Evolutionary conservation across 2,888 invertebrate species (phyloP), one percentile per base, ranked within the genome.

Genomic region (Cheilosia vernalis): DNA sequence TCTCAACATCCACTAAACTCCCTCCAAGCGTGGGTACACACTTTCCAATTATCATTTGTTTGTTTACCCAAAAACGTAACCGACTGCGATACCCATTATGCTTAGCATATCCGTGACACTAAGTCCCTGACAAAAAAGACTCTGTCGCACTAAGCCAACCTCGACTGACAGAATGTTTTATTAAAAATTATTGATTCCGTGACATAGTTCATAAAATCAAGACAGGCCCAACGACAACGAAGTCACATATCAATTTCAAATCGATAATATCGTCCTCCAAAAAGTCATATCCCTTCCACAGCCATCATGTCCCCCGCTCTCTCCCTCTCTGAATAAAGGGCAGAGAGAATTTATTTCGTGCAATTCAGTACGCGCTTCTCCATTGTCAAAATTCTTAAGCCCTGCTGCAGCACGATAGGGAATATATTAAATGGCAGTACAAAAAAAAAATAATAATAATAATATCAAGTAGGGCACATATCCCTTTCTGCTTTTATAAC

Each of bases 111-210:
- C 63, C 5, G 21, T 44, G 55, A 47, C 33, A 74, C 33, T 33
- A 56, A 55, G 27, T 13, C 24, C 24, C 3, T 17, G 1, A 21
- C 30, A 69, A 55, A 63, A 10, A 40, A 42, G 0, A 6, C 67
- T 40, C 66, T 40, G 17, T 15, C 21, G 1, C 30, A 61, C 19
- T 42, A 24, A 61, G 33, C 10, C n/a, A 44, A 33, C 9, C 2
- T 24, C 49, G 60, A 60, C 73, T 74, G 67, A 79, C 69, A 84
- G 79, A 74, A 79, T 84, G 79, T 80, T 70, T 79, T 84, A 84
- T 84, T 84, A 84, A 84, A 84, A 84, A 84, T 84, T 79, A 84
- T 84, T 80, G 84, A 84, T 84, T 84, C 27, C 84, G 84, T 84
- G 84, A 84, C 84, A 84, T 79, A 84, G 79, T 79, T 84, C 84